These are phyloP conservation scores for Bombus impatiens DNA, from an alignment of 1,140 invertebrate genomes.

Conservation along the genomic window DNA sequence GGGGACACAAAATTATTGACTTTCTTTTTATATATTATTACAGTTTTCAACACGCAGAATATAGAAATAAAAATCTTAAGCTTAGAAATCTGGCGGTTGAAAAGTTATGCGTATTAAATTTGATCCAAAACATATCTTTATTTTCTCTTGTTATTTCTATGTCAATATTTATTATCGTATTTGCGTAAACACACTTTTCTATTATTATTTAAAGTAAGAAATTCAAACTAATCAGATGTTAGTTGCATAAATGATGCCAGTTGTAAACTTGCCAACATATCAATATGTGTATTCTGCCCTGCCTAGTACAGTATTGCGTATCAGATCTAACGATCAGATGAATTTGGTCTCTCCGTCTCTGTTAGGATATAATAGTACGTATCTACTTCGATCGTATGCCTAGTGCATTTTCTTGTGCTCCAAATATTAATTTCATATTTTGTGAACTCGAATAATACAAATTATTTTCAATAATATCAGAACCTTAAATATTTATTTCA, in stretches of 20 bases:
- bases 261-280: not conserved
- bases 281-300: not conserved
- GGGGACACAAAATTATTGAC: not conserved
- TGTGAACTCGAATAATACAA: not conserved
- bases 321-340: not conserved
- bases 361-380: not conserved
- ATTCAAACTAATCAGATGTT: not conserved
- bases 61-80: too few species aligned
- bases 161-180: not conserved
- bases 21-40: not conserved
- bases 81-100: not conserved
- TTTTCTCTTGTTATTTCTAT: too few species aligned
- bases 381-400: not conserved
- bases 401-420: conserved; percentile 26
- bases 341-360: not conserved
- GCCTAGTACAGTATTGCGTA: not conserved
- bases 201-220: not conserved
- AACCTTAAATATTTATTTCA: not conserved
- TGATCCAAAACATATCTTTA: not conserved
- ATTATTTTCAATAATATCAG: not conserved
- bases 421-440: not conserved
- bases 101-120: not conserved
- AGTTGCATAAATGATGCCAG: not conserved
- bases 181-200: not conserved
- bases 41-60: too few species aligned